Base-by-base conservation (phyloP, 2,113 vertebrate genomes). In the Aphelocoma coerulescens region DNA sequence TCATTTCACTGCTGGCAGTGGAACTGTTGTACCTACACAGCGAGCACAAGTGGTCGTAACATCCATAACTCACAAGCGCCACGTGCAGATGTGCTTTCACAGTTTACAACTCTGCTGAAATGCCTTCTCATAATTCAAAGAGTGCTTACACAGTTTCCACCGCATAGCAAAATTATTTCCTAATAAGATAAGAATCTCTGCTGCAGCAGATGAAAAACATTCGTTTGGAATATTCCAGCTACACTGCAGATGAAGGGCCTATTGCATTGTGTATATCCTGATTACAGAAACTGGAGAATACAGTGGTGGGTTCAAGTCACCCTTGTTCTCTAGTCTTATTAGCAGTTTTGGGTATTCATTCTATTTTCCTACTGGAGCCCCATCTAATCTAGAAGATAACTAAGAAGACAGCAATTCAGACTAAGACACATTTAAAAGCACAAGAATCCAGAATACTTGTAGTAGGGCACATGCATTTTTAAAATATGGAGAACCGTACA, bases 141-240 rank as follows among this genome's bases (percentile, higher is more conserved):
- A 66, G 54, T 1, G 4, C 66, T 89, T 91, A 83, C 57, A 49
- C 35, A 16, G 37, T 85, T 95, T 79, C 85, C 35, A 94, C 37
- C 0, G 0, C 77, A 61, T 16, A 73, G 72, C n/a, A 83, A 59
- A 91, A 73, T 88, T 85, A 90, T 94, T 93, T 96, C 58, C 76
- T 85, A 88, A 33, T 41, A 92, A 96, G 85, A 88, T 93, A 90
- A 95, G 58, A 91, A 93, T 78, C 74, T 95, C 49, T 90, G 46
- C 44, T 84, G 67, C 41, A 49, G 46, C 66, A 82, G 41, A 79
- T 85, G 71, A 94, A 95, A 94, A 92, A 67, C 27, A 73, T 39
- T 93, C 0, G 0, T 46, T 79, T 91, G 75, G 67, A 93, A 91
- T 82, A 94, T 59, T 85, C 48, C 71, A 83, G 43, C 58, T 59